Evolutionary conservation across 2,797 vertebrate species (phyloP).

Genomic region (Pseudomugil tenellus): DNA sequence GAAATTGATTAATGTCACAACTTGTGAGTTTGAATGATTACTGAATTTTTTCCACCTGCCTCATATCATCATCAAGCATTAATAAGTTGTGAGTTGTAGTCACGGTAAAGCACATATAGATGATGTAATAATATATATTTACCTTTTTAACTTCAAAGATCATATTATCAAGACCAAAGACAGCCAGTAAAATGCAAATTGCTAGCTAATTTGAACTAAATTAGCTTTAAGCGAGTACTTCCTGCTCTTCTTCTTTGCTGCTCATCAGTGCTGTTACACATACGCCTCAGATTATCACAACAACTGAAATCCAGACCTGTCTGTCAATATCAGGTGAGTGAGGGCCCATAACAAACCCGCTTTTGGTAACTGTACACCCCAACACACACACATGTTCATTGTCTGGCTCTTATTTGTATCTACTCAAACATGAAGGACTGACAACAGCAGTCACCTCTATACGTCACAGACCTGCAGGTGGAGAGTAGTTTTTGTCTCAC

Average conservation of each 20-base stretch:
- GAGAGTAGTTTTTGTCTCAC: conserved; percentile 23
- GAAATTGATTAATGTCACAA: no score
- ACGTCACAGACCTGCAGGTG: conserved; percentile 10
- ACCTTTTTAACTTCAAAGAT: background rate
- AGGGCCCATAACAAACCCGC: conserved; percentile 41
- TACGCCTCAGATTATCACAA: conserved; percentile 40
- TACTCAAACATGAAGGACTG: conserved; percentile 26
- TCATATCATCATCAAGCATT: no score
- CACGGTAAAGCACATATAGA: background rate
- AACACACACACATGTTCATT: conserved; percentile 8
- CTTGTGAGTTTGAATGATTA: no score
- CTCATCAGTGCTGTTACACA: conserved; percentile 38
- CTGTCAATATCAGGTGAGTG: conserved; percentile 72
- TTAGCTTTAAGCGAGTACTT: conserved; percentile 3
- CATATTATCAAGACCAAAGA: no score
- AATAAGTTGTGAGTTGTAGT: no score
- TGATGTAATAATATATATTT: background rate
- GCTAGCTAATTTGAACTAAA: background rate
- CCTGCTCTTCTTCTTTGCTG: conserved; percentile 11
- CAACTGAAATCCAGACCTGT: conserved; percentile 62
- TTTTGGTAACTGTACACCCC: conserved; percentile 60
- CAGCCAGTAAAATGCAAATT: no score
- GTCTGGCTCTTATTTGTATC: conserved; percentile 2
- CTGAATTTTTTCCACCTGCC: no score
- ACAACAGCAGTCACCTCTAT: conserved; percentile 12